Base-by-base conservation (phyloP, 2,113 vertebrate species). In the Oxygymnocypris stewartii region DNA sequence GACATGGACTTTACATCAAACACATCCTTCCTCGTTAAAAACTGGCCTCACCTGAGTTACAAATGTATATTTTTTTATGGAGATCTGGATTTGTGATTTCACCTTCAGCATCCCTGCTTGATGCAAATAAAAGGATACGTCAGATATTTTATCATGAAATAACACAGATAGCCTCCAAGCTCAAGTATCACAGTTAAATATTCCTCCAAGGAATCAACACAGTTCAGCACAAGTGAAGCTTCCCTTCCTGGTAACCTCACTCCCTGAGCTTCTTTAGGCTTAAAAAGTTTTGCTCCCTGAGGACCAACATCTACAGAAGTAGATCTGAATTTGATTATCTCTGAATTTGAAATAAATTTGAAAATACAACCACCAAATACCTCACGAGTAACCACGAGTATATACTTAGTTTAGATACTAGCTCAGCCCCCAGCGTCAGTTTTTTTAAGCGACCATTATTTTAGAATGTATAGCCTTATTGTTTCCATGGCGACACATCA, bases 171-270 rank as follows among this genome's bases (percentile, higher is more conserved):
- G 79, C 79, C n/a, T 67, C 25, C 4, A 7, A 65, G 40, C 40
- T 65, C 13, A 47, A 82, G 59, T 82, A 31, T 82, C 59, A 20
- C 40, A 67, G n/a, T 82, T 82, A 82, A 82, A 65, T 31, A 65
- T 14, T 63, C n/a, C 79, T 67, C 23, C 14, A 47, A 31, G 59
- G 13, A 47, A 82, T 82, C 79, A 44, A 49, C 67, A 82, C 40
- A 65, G 31, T 82, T 82, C 28, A 65, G n/a, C 25, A 2, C 40
- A 67, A 81, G 79, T 31, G 42, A 44, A 42, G 12, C 35, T 18
- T 42, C 23, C 7, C 54, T 25, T 63, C 23, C 78, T 42, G 12
- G 57, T 80, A 28, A 82, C 40, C 16, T 47, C 59, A 65, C n/a
- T 81, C 37, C 37, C 4, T 25, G 13, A 65, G 37, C 37, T 63